Base-by-base conservation (phyloP, 1,140 invertebrate species). In the Micrasema minimum region DNA sequence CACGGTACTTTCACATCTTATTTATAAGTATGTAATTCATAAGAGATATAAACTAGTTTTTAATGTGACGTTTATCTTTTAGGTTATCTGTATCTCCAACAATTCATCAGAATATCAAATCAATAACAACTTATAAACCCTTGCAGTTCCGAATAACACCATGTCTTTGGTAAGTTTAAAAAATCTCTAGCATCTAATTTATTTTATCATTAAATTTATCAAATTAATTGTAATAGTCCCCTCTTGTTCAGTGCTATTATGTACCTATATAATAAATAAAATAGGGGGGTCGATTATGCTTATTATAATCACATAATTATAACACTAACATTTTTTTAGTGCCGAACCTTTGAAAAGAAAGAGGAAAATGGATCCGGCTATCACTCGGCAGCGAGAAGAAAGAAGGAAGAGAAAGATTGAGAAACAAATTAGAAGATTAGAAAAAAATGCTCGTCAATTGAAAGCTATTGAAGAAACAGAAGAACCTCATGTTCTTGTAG, bases 281-380 rank as follows among this genome's bases (percentile, higher is more conserved):
- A n/a, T n/a, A n/a, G n/a, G n/a, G n/a, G n/a, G n/a, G n/a, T n/a
- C n/a, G n/a, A n/a, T n/a, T n/a, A n/a, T n/a, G n/a, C n/a, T n/a
- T n/a, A n/a, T n/a, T n/a, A n/a, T n/a, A n/a, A n/a, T n/a, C n/a
- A n/a, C n/a, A n/a, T n/a, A n/a, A n/a, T n/a, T n/a, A n/a, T n/a
- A n/a, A n/a, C n/a, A n/a, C n/a, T n/a, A n/a, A 14, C 18, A 14
- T 67, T 16, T 61, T 18, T 38, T 51, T 38, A 75, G 73, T 10
- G 92, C 86, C 35, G 94, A 96, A 81, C 94, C 95, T 2, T 80
- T 96, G 72, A 96, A 93, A 79, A 96, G 93, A 81, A 96, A 95
- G 80, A 96, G 92, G 78, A 91, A 87, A 78, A 66, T 96, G 3
- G 95, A 97, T 85, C 95, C 94, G 23, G 83, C 85, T 11, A 83